Base-by-base conservation (phyloP, 2,888 invertebrate species). In the Odontothrips loti region DNA sequence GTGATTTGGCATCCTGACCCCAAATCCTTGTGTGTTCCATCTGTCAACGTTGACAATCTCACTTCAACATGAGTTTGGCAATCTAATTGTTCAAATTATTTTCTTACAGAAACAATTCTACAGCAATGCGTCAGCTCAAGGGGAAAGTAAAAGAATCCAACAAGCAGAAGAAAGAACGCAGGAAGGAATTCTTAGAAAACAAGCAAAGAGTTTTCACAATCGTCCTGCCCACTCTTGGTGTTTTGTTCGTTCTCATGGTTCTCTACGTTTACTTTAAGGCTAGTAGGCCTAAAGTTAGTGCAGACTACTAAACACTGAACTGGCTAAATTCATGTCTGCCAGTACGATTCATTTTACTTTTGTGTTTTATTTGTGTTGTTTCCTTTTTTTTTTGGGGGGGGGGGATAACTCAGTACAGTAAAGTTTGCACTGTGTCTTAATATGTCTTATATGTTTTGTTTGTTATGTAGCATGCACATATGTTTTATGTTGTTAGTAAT, bases 91-190 rank as follows among this genome's bases (percentile, higher is more conserved):
- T 58, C 6, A 17, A 58, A 12, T 17, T 17, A 6, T 58, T 58
- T 58, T 58, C 12, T 75, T 27, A 9, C 23, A 23, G 23, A 12
- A 43, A 6, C 34, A 6, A 43, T 43, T 6, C 34, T 43, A 43
- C 34, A 43, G 6, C 34, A 84, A 95, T 95, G 95, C 91, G 94
- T 84, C 94, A 94, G 86, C 88, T 94, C 75, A 95, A 94, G 86
- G 95, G 95, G 80, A 92, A 92, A 86, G 91, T 92, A 79, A 96
- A 95, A 88, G 95, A 96, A 88, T 93, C 93, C 0, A 93, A 93
- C 17, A 93, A 92, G 86, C 95, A 96, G 87, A 95, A 94, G 86
- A 93, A 93, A 85, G 94, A 95, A 85, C 91, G 96, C 58, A 95
- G 94, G 88, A 92, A 94, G 87, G 96, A 96, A 84, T 96, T 95